phyloP scores from a whole-genome alignment of 2,797 vertebrate species.

The Ara ararauna region DNA sequence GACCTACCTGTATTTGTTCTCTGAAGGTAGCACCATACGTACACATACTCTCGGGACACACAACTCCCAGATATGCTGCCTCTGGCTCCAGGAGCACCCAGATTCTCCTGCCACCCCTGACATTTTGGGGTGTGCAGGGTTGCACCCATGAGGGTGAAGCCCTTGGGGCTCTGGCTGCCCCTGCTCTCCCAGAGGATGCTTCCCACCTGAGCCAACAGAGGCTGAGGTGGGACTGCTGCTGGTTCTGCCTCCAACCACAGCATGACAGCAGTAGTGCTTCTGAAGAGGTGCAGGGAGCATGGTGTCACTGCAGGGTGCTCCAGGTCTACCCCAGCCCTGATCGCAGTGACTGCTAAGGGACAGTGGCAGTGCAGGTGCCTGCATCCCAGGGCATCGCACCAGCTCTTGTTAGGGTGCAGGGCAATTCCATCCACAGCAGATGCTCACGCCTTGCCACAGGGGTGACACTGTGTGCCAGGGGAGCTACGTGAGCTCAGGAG shows the following conservation, averaged over 20 bases:
- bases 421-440: not conserved
- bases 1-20: conserved; percentile 74
- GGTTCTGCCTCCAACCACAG: not conserved
- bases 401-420: not conserved
- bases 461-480: not conserved
- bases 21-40: conserved; percentile 51
- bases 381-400: fast-evolving
- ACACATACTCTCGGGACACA: not conserved
- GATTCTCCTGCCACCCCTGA: not conserved
- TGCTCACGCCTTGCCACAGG: fast-evolving
- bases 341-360: not conserved
- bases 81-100: not conserved
- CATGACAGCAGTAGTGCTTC: not conserved
- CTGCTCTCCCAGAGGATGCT: not conserved
- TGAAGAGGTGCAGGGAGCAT: not conserved
- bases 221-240: not conserved
- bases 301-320: not conserved
- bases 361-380: fast-evolving
- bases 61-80: not conserved
- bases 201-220: fast-evolving
- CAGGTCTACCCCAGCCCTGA: fast-evolving
- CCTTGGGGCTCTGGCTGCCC: not conserved
- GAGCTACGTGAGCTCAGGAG: not conserved
- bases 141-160: not conserved
- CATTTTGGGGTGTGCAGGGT: not conserved